Conservation (phyloP, 2,113 vertebrate species). For the Actenoides hombroni region DNA sequence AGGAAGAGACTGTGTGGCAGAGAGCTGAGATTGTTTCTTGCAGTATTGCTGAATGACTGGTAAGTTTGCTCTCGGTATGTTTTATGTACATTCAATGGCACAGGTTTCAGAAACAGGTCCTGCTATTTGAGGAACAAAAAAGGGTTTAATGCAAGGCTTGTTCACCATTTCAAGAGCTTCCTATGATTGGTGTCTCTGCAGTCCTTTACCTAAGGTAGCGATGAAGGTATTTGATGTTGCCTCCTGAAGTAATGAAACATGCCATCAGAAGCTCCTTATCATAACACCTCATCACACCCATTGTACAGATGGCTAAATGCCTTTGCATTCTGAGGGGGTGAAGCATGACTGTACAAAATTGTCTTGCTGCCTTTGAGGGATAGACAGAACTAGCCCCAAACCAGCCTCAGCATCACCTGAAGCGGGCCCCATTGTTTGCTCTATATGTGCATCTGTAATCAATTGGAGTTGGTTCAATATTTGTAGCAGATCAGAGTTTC, state of each 20-base stretch:
- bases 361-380: not conserved
- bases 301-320: not conserved
- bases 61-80: not conserved
- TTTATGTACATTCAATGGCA: not conserved
- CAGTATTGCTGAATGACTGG: not conserved
- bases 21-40: not conserved
- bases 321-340: not conserved
- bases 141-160: not conserved
- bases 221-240: not conserved
- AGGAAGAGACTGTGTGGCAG: not conserved
- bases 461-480: not conserved
- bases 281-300: rapidly evolving
- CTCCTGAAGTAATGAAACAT: rapidly evolving
- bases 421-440: not conserved
- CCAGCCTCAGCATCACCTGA: not conserved
- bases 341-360: not conserved
- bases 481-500: conserved; percentile 21
- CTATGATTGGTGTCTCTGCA: not conserved
- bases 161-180: not conserved
- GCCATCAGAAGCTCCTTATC: not conserved
- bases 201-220: not conserved
- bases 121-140: not conserved
- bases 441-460: not conserved
- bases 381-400: not conserved
- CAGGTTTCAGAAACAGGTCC: not conserved